A percentile compares a stretch with the other conserved stretches of the same genome.
These are phyloP conservation scores for Pampusana beccarii DNA, from an alignment of 2,113 vertebrate genomes.

Conservation along the genomic window DNA sequence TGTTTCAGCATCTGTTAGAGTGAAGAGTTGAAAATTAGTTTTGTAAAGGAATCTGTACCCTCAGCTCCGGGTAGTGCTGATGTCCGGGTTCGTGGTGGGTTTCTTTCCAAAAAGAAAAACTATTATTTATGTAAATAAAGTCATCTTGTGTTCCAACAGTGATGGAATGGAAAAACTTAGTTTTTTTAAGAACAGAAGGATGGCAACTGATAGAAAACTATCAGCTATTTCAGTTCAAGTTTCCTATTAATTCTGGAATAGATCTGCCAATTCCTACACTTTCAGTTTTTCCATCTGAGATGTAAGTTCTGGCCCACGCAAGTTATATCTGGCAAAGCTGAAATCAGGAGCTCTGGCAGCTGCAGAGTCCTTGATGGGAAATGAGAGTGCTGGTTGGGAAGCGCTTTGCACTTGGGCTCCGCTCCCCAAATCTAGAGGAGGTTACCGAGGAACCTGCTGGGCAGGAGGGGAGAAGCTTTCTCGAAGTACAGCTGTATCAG, in stretches of 20 bases:
- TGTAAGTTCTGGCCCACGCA: conserved; percentile 50
- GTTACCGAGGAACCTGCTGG: neutral
- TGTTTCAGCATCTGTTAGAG: conserved; percentile 21
- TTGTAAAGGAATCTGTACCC: neutral
- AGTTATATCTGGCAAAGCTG: conserved; percentile 51
- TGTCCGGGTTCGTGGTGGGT: neutral
- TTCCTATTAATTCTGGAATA: conserved; percentile 19
- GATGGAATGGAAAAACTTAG: conserved; percentile 27
- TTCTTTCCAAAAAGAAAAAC: neutral
- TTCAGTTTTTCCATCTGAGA: conserved; percentile 44
- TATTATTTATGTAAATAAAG: neutral
- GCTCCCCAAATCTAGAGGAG: neutral
- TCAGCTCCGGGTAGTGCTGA: neutral
- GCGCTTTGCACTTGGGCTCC: neutral
- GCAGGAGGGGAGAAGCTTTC: neutral
- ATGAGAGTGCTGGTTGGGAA: conserved; percentile 3
- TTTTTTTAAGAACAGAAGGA: neutral
- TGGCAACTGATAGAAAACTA: conserved; percentile 46
- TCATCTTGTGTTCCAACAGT: neutral
- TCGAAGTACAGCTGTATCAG: neutral
- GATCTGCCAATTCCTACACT: conserved; percentile 31
- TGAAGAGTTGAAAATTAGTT: neutral
- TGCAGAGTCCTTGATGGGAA: conserved; percentile 43
- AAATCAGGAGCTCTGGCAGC: conserved; percentile 44
- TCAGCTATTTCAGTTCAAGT: conserved; percentile 42